Evolutionary conservation across 1,140 invertebrate genomes (phyloP).

Genomic region (Drosophila ogumai): DNA sequence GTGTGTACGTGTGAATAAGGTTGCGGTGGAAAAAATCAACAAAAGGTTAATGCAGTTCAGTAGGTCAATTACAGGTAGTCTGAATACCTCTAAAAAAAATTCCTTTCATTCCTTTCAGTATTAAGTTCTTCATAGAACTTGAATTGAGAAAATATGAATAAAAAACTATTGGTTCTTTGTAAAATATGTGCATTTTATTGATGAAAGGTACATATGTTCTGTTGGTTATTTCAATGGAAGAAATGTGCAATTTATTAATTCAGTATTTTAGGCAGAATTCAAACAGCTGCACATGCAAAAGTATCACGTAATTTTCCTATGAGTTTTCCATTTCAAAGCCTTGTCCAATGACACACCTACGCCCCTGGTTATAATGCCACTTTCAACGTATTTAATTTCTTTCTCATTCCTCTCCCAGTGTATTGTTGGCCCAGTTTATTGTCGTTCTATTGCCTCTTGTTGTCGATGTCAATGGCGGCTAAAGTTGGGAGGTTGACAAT

Average conservation of each 20-base stretch:
- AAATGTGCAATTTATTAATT: too few species aligned
- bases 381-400: slow-evolving; percentile 44
- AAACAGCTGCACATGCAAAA: background rate
- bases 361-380: background rate
- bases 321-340: background rate
- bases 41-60: slow-evolving; percentile 9
- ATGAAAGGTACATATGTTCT: too few species aligned
- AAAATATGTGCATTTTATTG: too few species aligned
- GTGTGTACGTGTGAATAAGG: slow-evolving; percentile 12
- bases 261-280: background rate
- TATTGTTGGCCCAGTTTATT: slow-evolving; percentile 70
- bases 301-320: background rate
- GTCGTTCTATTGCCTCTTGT: slow-evolving; percentile 53
- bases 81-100: background rate
- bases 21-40: background rate
- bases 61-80: slow-evolving; percentile 15
- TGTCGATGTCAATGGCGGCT: slow-evolving; percentile 27
- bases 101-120: background rate
- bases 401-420: slow-evolving; percentile 42
- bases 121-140: background rate
- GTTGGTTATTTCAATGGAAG: background rate
- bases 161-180: background rate
- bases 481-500: slow-evolving; percentile 41
- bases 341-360: background rate
- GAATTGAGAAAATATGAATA: background rate